A percentile compares a stretch with the other conserved stretches of the same genome.
phyloP scores from a whole-genome alignment of 1,140 invertebrate genomes.

The Lethrus apterus region DNA sequence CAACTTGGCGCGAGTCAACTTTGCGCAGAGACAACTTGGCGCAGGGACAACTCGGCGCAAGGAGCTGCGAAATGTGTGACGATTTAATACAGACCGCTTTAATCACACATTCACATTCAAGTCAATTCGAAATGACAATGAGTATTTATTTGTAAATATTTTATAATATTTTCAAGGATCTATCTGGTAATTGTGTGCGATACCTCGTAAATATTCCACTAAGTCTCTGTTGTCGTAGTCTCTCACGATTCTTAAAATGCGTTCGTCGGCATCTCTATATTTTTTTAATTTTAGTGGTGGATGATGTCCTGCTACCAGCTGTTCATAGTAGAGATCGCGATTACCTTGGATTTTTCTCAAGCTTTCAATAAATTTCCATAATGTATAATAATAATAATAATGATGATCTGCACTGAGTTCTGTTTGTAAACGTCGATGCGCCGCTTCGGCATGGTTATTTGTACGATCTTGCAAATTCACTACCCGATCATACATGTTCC shows the following conservation, averaged over 20 bases:
- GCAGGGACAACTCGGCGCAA: too few relatives aligned
- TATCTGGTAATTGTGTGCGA: conserved; percentile 4
- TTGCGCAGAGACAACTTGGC: too few relatives aligned
- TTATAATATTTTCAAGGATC: neutral
- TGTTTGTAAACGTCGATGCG: conserved; percentile 12
- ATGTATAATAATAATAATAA: neutral
- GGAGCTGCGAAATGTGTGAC: too few relatives aligned
- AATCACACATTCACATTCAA: neutral
- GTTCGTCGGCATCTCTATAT: neutral
- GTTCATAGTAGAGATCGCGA: conserved; percentile 10
- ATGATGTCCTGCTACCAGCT: conserved; percentile 10
- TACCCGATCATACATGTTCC: conserved; percentile 5
- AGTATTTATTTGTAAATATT: neutral
- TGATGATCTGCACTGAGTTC: conserved; percentile 13
- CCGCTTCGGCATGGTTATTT: conserved; percentile 16
- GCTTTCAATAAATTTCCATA: conserved; percentile 15
- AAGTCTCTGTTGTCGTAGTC: conserved; percentile 4
- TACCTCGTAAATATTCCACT: conserved; percentile 11
- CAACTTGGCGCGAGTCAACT: too few relatives aligned
- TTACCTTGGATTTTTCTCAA: conserved; percentile 7
- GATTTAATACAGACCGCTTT: conserved; percentile 1
- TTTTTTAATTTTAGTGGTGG: conserved; percentile 12
- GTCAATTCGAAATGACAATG: neutral
- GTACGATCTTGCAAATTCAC: conserved; percentile 4
- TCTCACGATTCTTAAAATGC: neutral